phyloP scores from a whole-genome alignment of 2,888 invertebrate species.

The Alloplasta piceator region DNA sequence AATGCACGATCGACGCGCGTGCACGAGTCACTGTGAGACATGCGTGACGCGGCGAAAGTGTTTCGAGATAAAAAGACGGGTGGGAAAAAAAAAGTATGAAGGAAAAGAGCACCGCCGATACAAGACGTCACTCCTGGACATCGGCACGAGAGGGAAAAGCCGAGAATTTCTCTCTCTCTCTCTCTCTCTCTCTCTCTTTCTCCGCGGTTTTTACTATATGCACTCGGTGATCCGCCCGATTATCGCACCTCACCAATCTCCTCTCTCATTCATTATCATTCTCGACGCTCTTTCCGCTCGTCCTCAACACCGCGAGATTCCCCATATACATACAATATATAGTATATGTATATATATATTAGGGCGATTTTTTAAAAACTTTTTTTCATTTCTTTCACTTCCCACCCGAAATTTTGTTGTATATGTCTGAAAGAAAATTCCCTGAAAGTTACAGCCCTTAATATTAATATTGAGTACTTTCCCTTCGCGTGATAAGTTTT shows the following conservation, averaged over 20 bases:
- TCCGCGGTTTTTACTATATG: slow-evolving; percentile 59
- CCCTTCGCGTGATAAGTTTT: too few species aligned
- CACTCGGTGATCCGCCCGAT: slow-evolving; percentile 70
- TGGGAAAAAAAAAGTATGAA: slow-evolving; percentile 28
- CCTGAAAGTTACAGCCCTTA: too few species aligned
- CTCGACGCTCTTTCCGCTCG: slow-evolving; percentile 74
- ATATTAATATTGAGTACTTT: too few species aligned
- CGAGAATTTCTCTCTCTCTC: slow-evolving; percentile 49
- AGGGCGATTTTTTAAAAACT: too few species aligned
- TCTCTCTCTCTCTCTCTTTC: slow-evolving; percentile 23
- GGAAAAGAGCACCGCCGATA: slow-evolving; percentile 55
- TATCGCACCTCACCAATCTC: slow-evolving; percentile 78
- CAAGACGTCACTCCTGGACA: slow-evolving; percentile 9
- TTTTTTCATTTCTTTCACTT: too few species aligned
- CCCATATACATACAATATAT: slow-evolving; percentile 8
- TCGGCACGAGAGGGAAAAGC: slow-evolving; percentile 58
- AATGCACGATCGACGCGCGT: slow-evolving; percentile 32
- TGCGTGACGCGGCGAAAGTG: not conserved
- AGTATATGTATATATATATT: slow-evolving; percentile 1
- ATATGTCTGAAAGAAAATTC: too few species aligned
- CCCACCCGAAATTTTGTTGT: too few species aligned
- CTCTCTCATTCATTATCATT: slow-evolving; percentile 77
- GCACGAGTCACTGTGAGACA: too few species aligned
- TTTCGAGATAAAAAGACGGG: not conserved
- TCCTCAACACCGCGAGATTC: slow-evolving; percentile 52